These are phyloP conservation scores for Notothenia coriiceps DNA, from an alignment of 2,113 vertebrate genomes.

Conservation along the genomic window DNA sequence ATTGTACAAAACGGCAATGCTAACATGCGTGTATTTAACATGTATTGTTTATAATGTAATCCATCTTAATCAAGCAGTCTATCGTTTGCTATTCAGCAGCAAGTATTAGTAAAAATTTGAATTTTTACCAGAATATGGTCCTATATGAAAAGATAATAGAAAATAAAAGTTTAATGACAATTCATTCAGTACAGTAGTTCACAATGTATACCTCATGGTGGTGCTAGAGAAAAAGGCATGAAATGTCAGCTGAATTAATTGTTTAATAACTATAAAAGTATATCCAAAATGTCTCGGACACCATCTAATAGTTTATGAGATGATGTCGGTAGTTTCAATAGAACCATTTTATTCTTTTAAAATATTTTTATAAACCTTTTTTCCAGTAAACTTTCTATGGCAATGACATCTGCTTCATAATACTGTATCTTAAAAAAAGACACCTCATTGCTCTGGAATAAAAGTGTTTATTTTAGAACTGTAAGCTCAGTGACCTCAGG, in stretches of 20 bases:
- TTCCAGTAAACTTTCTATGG: neutral
- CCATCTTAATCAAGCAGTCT: neutral
- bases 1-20: too few relatives aligned
- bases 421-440: neutral
- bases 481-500: conserved; percentile 36
- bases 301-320: neutral
- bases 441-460: conserved; percentile 7
- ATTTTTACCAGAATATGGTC: neutral
- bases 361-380: neutral
- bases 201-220: neutral
- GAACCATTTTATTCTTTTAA: neutral
- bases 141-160: too few relatives aligned
- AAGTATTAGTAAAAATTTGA: neutral
- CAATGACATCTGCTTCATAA: neutral
- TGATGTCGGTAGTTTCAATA: neutral
- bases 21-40: neutral
- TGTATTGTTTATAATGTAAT: neutral
- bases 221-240: neutral
- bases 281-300: neutral
- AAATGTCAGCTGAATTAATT: neutral
- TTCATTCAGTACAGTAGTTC: neutral
- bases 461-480: conserved; percentile 29
- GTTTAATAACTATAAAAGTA: neutral
- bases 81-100: neutral
- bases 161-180: neutral